Base-by-base conservation (phyloP, 2,113 vertebrate species). In the Thymallus thymallus region DNA sequence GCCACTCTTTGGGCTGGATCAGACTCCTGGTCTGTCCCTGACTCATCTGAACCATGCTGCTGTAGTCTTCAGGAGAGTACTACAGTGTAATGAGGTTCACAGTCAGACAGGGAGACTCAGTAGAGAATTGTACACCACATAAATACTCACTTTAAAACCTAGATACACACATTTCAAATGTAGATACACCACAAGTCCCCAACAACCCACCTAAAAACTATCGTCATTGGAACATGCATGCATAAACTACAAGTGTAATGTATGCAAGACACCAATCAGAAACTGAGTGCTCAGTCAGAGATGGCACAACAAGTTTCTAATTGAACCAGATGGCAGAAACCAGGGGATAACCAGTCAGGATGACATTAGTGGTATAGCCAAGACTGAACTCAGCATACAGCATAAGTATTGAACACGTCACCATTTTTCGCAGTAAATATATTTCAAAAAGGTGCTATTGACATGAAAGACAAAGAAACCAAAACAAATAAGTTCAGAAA, bases 1-100 rank as follows among this genome's bases (percentile, higher is more conserved):
- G 95, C 97, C 97, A 99, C 90, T 99, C 97, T 95, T 99, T 99
- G 91, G 96, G 94, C 94, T 98, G 97, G 93, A 97, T 94, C 92
- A 98, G 92, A 93, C 94, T 95, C 90, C 96, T 93, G 90, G 94
- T 91, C 90, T 96, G 94, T 89, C 98, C 96, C 1, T 18, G 48
- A 87, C 87, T 95, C 93, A 98, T 92, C 93, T 95, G 95, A 93
- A 98, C 90, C 92, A 99, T 77, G 92, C 92, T 87, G 93, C 94
- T 94, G 93, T 97, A 98, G 91, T 99, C 97, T 72, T 99, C 96
- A 71, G 96, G 95, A 66, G 93, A 92, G 80, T 97, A 96, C 97
- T 99, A 95, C 84, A 93, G 93, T 89, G 92, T 91, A 92, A 94
- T 90, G 84, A 89, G 66, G 0, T 66, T 64, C 78, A 88, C 71